Evolutionary conservation across 2,888 invertebrate species (phyloP).

Genomic region (Noctua fimbriata): DNA sequence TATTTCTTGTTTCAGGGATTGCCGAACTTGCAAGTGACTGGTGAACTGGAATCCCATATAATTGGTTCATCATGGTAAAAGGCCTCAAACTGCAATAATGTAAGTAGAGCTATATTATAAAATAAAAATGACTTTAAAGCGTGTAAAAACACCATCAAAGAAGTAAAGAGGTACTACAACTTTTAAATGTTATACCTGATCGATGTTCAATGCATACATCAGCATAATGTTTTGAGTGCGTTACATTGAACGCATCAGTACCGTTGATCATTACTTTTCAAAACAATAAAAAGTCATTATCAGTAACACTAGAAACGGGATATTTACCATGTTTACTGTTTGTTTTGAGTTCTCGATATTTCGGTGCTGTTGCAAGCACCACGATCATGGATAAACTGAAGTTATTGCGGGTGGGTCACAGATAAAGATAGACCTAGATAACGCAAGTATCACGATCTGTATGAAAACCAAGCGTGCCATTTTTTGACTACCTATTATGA

Average conservation of each 20-base stretch:
- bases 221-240: neutral
- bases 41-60: neutral
- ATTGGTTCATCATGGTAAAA: slow-evolving; percentile 19
- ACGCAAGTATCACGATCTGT: no score
- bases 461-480: no score
- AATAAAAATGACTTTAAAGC: neutral
- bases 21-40: neutral
- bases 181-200: no score
- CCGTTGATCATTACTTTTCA: neutral
- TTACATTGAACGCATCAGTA: neutral
- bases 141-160: neutral
- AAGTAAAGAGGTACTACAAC: no score
- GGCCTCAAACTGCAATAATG: slow-evolving; percentile 16
- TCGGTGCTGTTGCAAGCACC: no score
- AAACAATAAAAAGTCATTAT: neutral
- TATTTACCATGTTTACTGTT: no score
- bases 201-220: neutral
- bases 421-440: no score
- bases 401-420: no score
- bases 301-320: no score
- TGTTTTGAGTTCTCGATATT: no score
- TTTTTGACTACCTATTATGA: no score
- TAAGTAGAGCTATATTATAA: slow-evolving; percentile 9
- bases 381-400: no score
- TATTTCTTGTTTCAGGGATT: slow-evolving; percentile 26